Evolutionary conservation across 2,113 vertebrate genomes (phyloP), one percentile per base, ranked within the genome.

Genomic region (Chloebia gouldiae): DNA sequence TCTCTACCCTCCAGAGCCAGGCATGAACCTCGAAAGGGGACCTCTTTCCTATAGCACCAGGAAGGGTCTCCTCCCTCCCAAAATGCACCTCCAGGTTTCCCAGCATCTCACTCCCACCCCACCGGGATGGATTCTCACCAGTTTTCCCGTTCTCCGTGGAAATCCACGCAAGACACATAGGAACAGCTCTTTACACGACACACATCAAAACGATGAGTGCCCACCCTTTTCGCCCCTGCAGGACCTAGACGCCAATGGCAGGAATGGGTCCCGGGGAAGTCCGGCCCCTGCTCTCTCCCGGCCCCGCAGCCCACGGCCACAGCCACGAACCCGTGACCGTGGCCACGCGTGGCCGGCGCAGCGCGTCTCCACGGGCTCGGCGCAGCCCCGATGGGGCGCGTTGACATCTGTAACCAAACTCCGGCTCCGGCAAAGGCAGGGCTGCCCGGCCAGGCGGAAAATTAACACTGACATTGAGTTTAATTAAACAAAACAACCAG

Each of bases 391-490:
- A 90, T 95, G 86, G 94, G 90, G 88, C 65, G 86, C 86, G 81
- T 70, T 93, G 96, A 96, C 96, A 97, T 95, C 93, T 95, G 88
- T 94, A 96, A 96, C 93, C 92, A 93, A 95, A 96, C 88, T 93
- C 61, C 73, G 59, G 94, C 95, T 95, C 72, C 88, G 82, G 93
- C 91, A 61, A 95, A 96, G 96, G 95, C 95, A 96, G 93, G 93
- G 95, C 95, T 89, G 90, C 92, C 91, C 86, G 80, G 59, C 95
- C 97, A 95, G 93, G 97, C 96, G 95, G 97, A 97, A 97, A 97
- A 97, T 97, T 96, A 97, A 97, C 96, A 93, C 92, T 97, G 97
- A 97, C 96, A 95, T 96, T 97, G 95, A 97, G 97, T 97, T 97
- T 97, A 97, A 97, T 97, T 97, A 97, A 97, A 97, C 95, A 97